Evolutionary conservation across 1,140 invertebrate species (phyloP), one percentile per base, ranked within the genome.

Genomic region (Apis laboriosa): DNA sequence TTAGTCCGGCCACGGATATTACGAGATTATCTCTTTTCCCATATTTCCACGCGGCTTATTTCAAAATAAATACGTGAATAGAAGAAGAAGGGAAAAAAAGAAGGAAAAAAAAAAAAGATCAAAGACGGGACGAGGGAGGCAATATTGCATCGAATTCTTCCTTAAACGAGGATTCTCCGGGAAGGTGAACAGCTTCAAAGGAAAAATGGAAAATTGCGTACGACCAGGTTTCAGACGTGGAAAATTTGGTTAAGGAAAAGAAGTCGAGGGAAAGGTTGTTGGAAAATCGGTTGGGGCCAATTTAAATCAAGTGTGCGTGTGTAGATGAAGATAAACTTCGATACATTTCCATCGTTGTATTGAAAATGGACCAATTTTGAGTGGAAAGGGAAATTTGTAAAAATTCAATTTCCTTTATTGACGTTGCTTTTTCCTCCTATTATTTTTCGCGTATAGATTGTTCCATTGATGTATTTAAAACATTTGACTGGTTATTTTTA

Each of bases 131-230:
- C 13, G n/a, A 34, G 28, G 63, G 24, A 9, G 82, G 71, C 34
- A 34, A 51, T n/a, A 28, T 84, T 24, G 83, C 73, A 75, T 76
- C 64, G 73, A 81, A 84, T 80, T 80, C 77, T 75, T 81, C 53
- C 49, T 56, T 63, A 80, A 84, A 84, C 77, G 83, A 70, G 56
- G 49, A 63, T 80, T 64, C 58, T 34, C 24, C 43, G 67, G 77
- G 53, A 28, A 80, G 66, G 56, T 24, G 77, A 70, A 28, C 63
- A 21, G 34, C 58, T 80, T 84, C 77, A 80, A 80, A 80, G 68
- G 58, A 49, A 60, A 43, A 60, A 72, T 55, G 55, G n/a, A 83
- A 78, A 83, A 70, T 70, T 71, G 43, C 56, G 76, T 64, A n/a
- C n/a, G 34, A 19, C 24, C 19, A 17, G 43, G 56, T 55, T 49